Base-by-base conservation (phyloP, 2,113 vertebrate genomes). In the Argyrosomus japonicus region DNA sequence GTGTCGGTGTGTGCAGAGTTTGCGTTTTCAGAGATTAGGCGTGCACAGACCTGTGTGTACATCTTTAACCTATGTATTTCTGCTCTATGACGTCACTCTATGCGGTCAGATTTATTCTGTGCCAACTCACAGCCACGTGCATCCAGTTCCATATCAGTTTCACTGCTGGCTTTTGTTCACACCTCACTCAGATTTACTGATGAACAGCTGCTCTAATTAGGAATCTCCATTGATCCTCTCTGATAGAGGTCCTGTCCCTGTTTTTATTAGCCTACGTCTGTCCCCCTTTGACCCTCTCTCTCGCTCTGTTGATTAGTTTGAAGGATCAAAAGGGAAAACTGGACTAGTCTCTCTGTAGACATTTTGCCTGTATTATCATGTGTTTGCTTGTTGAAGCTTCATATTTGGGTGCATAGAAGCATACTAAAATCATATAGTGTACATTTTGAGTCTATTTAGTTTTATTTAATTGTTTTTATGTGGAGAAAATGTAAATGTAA, bases 401-500 rank as follows among this genome's bases (percentile, higher is more conserved):
- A 65, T 56, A 25, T 15, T 58, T 15, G 19, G 2, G 67, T 70
- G n/a, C 15, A 54, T 45, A 51, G n/a, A 6, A 36, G 7, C 25
- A 65, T 51, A 11, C 65, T 82, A 29, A 63, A 36, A 60, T 81
- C 3, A 50, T 45, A 48, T 78, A 1, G 29, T 47, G 48, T 48
- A 25, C 11, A n/a, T 50, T 25, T 32, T 25, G 0, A 61, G 40
- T 56, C 2, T 8, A 5, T 71, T 25, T 58, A 68, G 32, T 40
- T 1, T 48, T 62, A 67, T 82, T 58, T 83, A 47, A 86, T 65
- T 87, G 77, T 63, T 14, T 79, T 57, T 65, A 65, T 68, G 36
- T 56, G 25, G 53, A 45, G 27, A 60, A 62, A 76, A 14, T 67
- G 19, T 72, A 67, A 61, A 81, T 23, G 19, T 72, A 71, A 88